A percentile compares a stretch with the other conserved stretches of the same genome.
Conservation (phyloP, 2,113 vertebrate genomes). For the Ivindomyrus marchei region DNA sequence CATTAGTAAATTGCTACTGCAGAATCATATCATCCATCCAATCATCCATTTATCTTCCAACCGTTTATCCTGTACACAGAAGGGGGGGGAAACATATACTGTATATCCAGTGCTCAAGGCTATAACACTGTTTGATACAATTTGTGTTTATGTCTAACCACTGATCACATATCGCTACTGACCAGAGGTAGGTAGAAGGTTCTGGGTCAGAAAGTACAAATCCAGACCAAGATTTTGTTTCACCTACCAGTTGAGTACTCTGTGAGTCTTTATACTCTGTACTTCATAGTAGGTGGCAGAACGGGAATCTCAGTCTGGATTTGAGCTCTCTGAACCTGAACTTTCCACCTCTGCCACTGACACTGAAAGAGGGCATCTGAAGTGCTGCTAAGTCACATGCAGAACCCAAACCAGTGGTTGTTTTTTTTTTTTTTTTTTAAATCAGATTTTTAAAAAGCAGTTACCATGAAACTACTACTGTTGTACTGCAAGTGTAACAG, state of each 20-base stretch:
- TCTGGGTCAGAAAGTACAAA: neutral
- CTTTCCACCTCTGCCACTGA: neutral
- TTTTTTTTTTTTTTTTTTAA: neutral
- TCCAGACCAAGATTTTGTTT: neutral
- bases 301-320: neutral
- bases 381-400: neutral
- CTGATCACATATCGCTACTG: neutral
- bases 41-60: neutral
- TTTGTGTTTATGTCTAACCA: neutral
- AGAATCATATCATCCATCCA: neutral
- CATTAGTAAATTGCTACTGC: neutral
- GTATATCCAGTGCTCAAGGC: neutral
- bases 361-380: neutral
- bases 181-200: neutral
- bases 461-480: neutral
- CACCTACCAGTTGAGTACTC: neutral
- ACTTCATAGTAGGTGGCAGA: neutral
- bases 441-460: neutral
- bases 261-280: neutral
- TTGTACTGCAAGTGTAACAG: neutral
- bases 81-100: neutral
- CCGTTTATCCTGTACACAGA: neutral
- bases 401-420: neutral
- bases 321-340: neutral
- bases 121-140: neutral